These are phyloP conservation scores for Todiramphus saurophagus DNA, from an alignment of 2,113 vertebrate genomes.

Conservation along the genomic window DNA sequence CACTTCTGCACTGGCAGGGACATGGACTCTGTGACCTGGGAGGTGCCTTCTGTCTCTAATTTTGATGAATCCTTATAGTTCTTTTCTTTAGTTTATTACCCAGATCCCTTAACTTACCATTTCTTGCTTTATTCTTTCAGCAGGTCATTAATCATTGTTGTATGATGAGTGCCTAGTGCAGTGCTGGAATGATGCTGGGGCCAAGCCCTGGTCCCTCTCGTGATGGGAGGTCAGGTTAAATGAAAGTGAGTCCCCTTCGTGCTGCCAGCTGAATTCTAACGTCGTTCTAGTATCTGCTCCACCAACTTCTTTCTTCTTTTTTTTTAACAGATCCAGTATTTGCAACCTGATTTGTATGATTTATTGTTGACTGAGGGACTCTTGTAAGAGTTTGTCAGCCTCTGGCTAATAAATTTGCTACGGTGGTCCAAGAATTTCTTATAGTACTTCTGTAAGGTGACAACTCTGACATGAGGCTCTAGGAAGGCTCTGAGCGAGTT, in stretches of 20 bases:
- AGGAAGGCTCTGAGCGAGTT: background rate
- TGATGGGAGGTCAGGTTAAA: background rate
- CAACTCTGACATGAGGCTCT: background rate
- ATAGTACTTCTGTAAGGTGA: background rate
- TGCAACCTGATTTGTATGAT: constrained; percentile 3
- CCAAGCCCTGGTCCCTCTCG: background rate
- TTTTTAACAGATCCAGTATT: background rate
- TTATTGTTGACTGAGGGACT: background rate
- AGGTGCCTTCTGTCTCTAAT: background rate
- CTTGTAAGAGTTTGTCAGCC: constrained; percentile 34
- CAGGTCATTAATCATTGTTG: background rate
- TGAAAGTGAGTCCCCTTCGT: background rate
- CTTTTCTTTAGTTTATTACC: background rate
- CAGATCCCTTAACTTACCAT: background rate
- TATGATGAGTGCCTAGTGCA: background rate
- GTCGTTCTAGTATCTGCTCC: background rate
- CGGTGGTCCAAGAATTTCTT: background rate
- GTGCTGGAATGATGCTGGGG: background rate
- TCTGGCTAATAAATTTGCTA: background rate
- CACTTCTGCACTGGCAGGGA: background rate
- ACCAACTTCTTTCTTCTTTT: background rate
- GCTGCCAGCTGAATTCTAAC: background rate
- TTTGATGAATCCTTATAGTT: background rate
- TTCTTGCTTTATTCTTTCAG: background rate
- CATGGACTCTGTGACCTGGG: background rate